Percentiles rank a stretch among this genome's conserved stretches.
Evolutionary conservation across 2,797 vertebrate species (phyloP).

Genomic region (Ispidina picta): DNA sequence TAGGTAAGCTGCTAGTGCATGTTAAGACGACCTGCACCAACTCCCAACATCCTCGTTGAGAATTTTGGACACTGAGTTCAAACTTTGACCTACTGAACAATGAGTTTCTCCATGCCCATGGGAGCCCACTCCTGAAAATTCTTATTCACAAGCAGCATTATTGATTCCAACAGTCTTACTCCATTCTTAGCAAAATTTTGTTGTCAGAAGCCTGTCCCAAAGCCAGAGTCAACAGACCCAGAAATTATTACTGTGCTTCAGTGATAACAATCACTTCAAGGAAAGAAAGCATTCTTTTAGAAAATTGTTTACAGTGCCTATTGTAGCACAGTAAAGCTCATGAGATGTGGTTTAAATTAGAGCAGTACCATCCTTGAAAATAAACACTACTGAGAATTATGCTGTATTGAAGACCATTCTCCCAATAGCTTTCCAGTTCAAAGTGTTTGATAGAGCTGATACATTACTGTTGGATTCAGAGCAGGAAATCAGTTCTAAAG

Average conservation of each 20-base stretch:
- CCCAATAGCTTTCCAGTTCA: constrained; percentile 26
- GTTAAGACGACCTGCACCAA: neutral
- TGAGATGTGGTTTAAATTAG: neutral
- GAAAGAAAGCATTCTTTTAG: neutral
- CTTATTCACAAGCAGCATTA: neutral
- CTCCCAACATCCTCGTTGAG: neutral
- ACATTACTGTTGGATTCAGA: neutral
- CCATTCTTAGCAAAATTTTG: neutral
- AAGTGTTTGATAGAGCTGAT: neutral
- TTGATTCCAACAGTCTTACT: neutral
- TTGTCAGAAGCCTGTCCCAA: neutral
- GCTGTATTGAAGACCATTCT: neutral
- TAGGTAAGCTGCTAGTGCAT: neutral
- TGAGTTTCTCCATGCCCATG: neutral
- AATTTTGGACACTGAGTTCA: neutral
- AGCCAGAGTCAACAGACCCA: constrained; percentile 18
- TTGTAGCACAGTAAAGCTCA: neutral
- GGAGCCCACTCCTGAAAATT: neutral
- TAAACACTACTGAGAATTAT: neutral
- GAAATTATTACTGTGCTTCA: neutral
- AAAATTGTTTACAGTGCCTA: neutral
- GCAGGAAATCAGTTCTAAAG: neutral
- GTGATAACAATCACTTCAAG: neutral
- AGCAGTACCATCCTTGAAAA: neutral
- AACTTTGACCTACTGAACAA: neutral